phyloP scores from a whole-genome alignment of 2,888 invertebrate genomes.

The Axea sp. region DNA sequence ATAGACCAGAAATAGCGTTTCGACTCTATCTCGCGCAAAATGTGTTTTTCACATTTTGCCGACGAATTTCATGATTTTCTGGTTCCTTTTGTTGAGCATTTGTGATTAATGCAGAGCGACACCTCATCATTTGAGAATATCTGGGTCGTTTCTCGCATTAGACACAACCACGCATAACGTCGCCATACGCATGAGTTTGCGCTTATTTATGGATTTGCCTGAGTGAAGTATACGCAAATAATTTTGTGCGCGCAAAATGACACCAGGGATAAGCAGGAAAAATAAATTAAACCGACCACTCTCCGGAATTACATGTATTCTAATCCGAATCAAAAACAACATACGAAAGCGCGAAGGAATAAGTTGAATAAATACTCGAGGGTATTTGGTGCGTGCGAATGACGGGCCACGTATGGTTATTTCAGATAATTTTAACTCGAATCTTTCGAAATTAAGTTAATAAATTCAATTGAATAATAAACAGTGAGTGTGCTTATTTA shows the following conservation, averaged over 20 bases:
- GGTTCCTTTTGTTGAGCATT: constrained; percentile 26
- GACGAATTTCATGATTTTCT: constrained; percentile 15
- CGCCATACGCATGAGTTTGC: constrained; percentile 56
- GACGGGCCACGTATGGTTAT: too few relatives aligned
- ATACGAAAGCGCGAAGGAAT: background rate
- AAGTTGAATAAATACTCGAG: too few relatives aligned
- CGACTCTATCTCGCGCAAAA: too few relatives aligned
- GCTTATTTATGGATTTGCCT: constrained; percentile 61
- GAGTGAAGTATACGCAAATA: constrained; percentile 58
- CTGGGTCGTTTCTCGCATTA: constrained; percentile 61
- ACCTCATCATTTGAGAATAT: constrained; percentile 60
- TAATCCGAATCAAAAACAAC: constrained; percentile 13
- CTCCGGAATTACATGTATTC: constrained; percentile 16
- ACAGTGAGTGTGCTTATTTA: too few relatives aligned
- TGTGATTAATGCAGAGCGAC: constrained; percentile 59
- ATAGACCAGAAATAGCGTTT: too few relatives aligned
- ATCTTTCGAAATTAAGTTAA: too few relatives aligned
- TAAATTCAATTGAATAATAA: too few relatives aligned
- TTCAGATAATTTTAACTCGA: too few relatives aligned
- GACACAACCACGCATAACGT: constrained; percentile 52
- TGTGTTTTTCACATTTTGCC: too few relatives aligned
- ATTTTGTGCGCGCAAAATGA: constrained; percentile 41
- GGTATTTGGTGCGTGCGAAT: too few relatives aligned
- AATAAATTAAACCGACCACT: constrained; percentile 40
- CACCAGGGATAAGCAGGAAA: constrained; percentile 43